A percentile compares a stretch with the other conserved stretches of the same genome.
phyloP scores from a whole-genome alignment of 53 echinoderm and acorn worm species.

The Zoroaster sp. region DNA sequence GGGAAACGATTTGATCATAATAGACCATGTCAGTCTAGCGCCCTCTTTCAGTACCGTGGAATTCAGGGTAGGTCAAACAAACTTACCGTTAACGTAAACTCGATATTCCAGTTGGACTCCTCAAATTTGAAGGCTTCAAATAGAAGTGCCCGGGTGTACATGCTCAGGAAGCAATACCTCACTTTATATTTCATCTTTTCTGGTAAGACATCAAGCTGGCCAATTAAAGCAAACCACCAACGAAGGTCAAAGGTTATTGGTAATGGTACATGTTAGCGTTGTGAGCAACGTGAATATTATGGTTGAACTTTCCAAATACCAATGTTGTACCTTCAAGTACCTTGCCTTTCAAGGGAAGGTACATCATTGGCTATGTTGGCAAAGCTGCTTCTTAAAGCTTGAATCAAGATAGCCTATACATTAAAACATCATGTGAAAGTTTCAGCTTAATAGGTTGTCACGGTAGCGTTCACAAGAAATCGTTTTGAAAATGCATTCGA shows the following conservation, averaged over 20 bases:
- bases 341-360: not conserved
- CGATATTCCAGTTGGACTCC: slow-evolving; percentile 59
- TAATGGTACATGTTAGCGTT: not conserved
- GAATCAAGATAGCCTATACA: no score
- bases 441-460: no score
- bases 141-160: slow-evolving; percentile 26
- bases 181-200: slow-evolving; percentile 1
- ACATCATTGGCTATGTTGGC: not conserved
- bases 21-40: not conserved
- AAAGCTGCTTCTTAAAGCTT: no score
- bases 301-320: no score
- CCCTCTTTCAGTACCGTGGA: not conserved
- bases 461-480: no score
- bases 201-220: slow-evolving; percentile 31
- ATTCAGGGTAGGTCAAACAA: not conserved
- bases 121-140: slow-evolving; percentile 55
- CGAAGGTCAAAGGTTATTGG: not conserved
- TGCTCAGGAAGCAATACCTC: slow-evolving; percentile 59
- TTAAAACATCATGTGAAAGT: no score
- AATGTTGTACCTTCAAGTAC: no score
- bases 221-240: not conserved
- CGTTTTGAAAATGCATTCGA: no score
- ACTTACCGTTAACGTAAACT: slow-evolving; percentile 53
- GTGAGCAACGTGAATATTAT: no score
- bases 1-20: not conserved